Percentiles rank a stretch among this genome's conserved stretches.
Evolutionary conservation across 2,113 vertebrate genomes (phyloP).

Genomic region (Trogon melanurus): DNA sequence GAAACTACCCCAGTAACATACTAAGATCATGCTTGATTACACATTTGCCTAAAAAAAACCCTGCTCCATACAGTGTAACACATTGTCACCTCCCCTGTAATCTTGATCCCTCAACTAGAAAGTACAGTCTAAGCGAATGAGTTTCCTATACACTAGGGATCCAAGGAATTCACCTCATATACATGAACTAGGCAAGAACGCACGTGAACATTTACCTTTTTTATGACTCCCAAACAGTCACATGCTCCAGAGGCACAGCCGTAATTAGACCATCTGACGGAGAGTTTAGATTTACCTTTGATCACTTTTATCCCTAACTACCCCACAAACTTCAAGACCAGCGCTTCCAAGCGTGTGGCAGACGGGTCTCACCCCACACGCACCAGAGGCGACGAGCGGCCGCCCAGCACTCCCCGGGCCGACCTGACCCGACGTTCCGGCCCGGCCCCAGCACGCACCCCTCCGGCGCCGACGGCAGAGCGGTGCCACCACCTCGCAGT

Average conservation of each 20-base stretch:
- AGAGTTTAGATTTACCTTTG: not conserved
- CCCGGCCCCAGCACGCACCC: not conserved
- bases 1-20: not conserved
- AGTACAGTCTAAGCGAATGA: not conserved
- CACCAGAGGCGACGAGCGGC: not conserved
- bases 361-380: rapidly evolving
- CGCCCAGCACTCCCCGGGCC: not conserved
- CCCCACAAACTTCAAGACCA: not conserved
- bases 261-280: not conserved
- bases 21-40: rapidly evolving
- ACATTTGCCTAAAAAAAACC: not conserved
- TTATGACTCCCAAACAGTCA: not conserved
- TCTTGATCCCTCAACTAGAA: not conserved
- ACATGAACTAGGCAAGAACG: not conserved
- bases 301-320: not conserved
- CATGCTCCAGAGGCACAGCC: not conserved
- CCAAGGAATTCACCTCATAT: rapidly evolving
- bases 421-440: rapidly evolving
- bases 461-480: rapidly evolving
- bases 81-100: not conserved
- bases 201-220: not conserved
- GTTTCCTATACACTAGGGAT: rapidly evolving
- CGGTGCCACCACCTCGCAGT: rapidly evolving
- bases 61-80: not conserved
- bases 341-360: not conserved